phyloP scores from a whole-genome alignment of 2,797 vertebrate genomes.

The Mormyrus proboscirostris region DNA sequence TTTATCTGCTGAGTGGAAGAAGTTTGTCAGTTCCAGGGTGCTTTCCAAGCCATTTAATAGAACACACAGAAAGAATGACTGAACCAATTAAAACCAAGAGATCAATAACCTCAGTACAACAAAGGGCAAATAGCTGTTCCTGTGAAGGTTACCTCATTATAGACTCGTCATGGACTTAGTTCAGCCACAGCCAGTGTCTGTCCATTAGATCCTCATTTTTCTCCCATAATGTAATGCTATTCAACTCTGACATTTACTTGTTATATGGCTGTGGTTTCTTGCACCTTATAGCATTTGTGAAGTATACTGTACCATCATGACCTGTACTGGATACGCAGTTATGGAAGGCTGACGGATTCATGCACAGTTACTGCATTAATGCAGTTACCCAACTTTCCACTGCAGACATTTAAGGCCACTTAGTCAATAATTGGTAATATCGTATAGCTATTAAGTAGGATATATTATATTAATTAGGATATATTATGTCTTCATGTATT shows the following conservation, averaged over 20 bases:
- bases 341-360: neutral
- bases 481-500: neutral
- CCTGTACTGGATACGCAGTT: neutral
- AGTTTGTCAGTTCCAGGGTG: neutral
- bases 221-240: neutral
- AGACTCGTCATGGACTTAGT: neutral
- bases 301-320: neutral
- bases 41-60: neutral
- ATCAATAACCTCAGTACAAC: neutral
- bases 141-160: neutral
- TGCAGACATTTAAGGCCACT: neutral
- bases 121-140: neutral
- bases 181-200: neutral
- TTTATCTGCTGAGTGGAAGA: neutral
- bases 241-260: neutral
- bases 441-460: neutral
- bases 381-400: neutral
- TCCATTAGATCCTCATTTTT: neutral
- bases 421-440: neutral
- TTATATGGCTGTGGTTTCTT: neutral
- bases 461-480: neutral
- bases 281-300: neutral
- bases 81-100: neutral
- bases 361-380: neutral
- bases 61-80: neutral